Evolutionary conservation across 2,888 invertebrate genomes (phyloP), one percentile per base, ranked within the genome.

Genomic region (Macrosiphum euphorbiae): DNA sequence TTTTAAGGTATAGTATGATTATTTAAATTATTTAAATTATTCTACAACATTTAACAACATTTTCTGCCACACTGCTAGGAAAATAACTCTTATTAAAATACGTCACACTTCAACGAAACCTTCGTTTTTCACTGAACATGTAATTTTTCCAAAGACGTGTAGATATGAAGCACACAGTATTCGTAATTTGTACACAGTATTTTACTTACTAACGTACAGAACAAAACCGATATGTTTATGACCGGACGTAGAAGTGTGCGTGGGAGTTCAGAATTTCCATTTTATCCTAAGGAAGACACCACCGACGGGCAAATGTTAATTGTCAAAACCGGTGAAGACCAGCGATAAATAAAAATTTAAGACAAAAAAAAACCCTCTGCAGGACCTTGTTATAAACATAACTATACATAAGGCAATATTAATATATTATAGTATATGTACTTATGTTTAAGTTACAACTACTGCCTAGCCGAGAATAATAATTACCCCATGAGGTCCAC

Each of bases 151-250:
- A 2, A 10, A 26, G 24, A 11, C 1, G 47, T 16, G 24, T 67
- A 50, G 26, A 16, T 86, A 67, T 28, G n/a, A 58, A 87, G 35
- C n/a, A 61, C 8, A 86, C 47, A 35, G 50, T 55, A 55, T 89
- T 89, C 41, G 20, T 89, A 58, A 84, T 84, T 91, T 91, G 41
- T 35, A 16, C 35, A 28, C 7, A 28, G 47, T 50, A 55, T 55
- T 91, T 91, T 52, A 91, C 85, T 47, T 16, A 41, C 26, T 20
- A 20, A n/a, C 47, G 26, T 91, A 86, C 61, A 67, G 28, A 78
- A 85, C 93, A 50, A 93, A 89, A 44, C 93, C 85, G 87, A 90
- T 90, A 85, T 86, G 86, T 94, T 94, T 94, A 94, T 41, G 94
- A 87, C 90, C 94, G 90, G 94, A 94, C 90, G 90, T 44, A 88